These are phyloP conservation scores for Idaea aversata DNA, from an alignment of 2,888 invertebrate species.

Conservation along the genomic window DNA sequence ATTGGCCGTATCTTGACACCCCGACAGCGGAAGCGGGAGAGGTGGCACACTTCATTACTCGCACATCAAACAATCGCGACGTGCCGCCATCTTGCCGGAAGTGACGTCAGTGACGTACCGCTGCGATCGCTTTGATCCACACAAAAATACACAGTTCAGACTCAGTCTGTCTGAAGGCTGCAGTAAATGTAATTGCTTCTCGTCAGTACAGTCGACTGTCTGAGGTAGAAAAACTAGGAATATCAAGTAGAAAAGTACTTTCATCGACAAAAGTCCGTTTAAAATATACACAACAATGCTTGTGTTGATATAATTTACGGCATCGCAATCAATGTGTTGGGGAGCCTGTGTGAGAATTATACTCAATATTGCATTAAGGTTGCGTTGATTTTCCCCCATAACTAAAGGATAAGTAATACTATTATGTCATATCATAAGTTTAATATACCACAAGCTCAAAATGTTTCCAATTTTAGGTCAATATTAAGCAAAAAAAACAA, in stretches of 20 bases:
- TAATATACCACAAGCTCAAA: not conserved
- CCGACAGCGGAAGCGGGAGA: conserved; percentile 70
- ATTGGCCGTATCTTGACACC: conserved; percentile 72
- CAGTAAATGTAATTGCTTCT: conserved; percentile 57
- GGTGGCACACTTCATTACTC: conserved; percentile 79
- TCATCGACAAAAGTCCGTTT: not conserved
- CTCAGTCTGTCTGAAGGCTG: conserved; percentile 42
- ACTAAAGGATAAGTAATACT: not conserved
- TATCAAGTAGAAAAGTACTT: not conserved
- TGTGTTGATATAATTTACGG: conserved; percentile 6
- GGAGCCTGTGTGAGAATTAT: conserved; percentile 17
- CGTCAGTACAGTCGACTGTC: conserved; percentile 10
- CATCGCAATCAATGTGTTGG: conserved; percentile 9
- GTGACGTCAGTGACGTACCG: conserved; percentile 68
- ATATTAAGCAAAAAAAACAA: not conserved
- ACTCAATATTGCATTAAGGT: conserved; percentile 16
- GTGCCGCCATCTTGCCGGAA: conserved; percentile 77
- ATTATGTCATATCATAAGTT: not conserved
- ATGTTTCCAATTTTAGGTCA: not conserved
- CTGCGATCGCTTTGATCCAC: conserved; percentile 73
- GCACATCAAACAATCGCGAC: conserved; percentile 77
- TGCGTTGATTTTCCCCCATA: conserved; percentile 9
- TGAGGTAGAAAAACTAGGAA: not conserved
- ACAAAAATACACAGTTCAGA: conserved; percentile 59
- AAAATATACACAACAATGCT: not conserved